Percentiles rank a stretch among this genome's conserved stretches.
These are phyloP conservation scores for Osmerus mordax DNA, from an alignment of 2,113 vertebrate genomes.

Conservation along the genomic window DNA sequence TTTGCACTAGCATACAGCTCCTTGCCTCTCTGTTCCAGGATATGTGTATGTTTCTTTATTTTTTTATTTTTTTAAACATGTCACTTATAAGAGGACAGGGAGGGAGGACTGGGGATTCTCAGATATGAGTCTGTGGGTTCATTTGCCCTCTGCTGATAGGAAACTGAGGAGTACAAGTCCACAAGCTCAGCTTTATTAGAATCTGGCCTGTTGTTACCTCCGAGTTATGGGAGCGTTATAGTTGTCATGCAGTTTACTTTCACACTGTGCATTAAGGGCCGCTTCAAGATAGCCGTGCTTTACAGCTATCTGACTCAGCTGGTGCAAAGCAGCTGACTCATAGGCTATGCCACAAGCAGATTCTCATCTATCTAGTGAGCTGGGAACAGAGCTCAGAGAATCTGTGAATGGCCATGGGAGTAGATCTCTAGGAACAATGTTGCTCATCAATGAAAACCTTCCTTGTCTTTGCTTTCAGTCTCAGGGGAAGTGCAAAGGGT, in stretches of 20 bases:
- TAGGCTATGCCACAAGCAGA: slow-evolving; percentile 16
- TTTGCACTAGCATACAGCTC: slow-evolving; percentile 36
- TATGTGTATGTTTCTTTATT: slow-evolving; percentile 25
- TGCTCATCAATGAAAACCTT: slow-evolving; percentile 54
- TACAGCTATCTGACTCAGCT: slow-evolving; percentile 61
- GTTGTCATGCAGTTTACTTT: slow-evolving; percentile 43
- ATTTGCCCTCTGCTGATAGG: slow-evolving; percentile 9
- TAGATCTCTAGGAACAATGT: slow-evolving; percentile 44
- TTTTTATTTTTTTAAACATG: not conserved
- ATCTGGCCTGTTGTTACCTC: too few species aligned
- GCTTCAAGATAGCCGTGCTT: slow-evolving; percentile 46
- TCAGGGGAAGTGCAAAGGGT: slow-evolving; percentile 37
- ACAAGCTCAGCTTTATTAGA: not conserved
- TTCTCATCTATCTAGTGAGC: slow-evolving; percentile 34
- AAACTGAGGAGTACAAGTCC: not conserved
- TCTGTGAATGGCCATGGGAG: slow-evolving; percentile 48
- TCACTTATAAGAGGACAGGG: slow-evolving; percentile 12
- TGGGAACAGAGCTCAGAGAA: slow-evolving; percentile 31
- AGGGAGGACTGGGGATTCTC: not conserved
- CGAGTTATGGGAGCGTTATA: too few species aligned
- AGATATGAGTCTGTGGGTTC: not conserved
- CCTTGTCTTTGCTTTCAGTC: slow-evolving; percentile 54
- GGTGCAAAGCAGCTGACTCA: slow-evolving; percentile 34
- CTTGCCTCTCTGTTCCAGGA: slow-evolving; percentile 18
- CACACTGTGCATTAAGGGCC: slow-evolving; percentile 50